These are phyloP conservation scores for Protodeltote pygarga DNA, from an alignment of 2,888 invertebrate genomes.

Conservation along the genomic window DNA sequence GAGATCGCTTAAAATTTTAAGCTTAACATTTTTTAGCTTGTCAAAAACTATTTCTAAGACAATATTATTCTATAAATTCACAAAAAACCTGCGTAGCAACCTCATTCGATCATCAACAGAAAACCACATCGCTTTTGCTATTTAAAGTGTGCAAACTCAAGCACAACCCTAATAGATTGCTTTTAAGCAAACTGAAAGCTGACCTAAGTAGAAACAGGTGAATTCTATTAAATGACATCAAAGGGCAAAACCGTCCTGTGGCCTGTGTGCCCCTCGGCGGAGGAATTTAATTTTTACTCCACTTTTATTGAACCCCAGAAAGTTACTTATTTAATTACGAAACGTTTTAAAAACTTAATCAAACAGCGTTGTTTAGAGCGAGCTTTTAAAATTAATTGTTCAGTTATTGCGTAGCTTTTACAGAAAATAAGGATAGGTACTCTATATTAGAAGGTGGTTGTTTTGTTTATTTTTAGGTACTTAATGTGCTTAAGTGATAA, in stretches of 20 bases:
- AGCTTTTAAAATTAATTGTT: constrained; percentile 62
- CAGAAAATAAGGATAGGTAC: too few species aligned
- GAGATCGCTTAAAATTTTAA: too few species aligned
- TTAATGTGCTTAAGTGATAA: too few species aligned
- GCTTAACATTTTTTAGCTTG: too few species aligned
- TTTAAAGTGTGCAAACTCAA: constrained; percentile 13
- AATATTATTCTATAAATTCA: not conserved
- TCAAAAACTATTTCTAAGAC: too few species aligned
- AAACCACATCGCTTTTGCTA: not conserved
- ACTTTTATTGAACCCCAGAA: constrained; percentile 62
- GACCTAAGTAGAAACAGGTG: constrained; percentile 60
- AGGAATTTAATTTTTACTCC: constrained; percentile 79
- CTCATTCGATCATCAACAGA: not conserved
- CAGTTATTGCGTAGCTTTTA: constrained; percentile 53
- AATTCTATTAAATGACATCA: constrained; percentile 72
- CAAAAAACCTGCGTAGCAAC: not conserved
- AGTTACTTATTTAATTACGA: constrained; percentile 51
- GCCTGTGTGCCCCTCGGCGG: constrained; percentile 31
- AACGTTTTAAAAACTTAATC: constrained; percentile 71
- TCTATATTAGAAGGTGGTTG: too few species aligned
- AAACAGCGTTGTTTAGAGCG: constrained; percentile 51
- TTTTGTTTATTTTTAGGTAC: not conserved
- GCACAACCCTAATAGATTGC: constrained; percentile 18
- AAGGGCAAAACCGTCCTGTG: constrained; percentile 65
- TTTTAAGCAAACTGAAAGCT: constrained; percentile 52